These are phyloP conservation scores for Asbolus verrucosus DNA, from an alignment of 1,140 invertebrate genomes.

Conservation along the genomic window DNA sequence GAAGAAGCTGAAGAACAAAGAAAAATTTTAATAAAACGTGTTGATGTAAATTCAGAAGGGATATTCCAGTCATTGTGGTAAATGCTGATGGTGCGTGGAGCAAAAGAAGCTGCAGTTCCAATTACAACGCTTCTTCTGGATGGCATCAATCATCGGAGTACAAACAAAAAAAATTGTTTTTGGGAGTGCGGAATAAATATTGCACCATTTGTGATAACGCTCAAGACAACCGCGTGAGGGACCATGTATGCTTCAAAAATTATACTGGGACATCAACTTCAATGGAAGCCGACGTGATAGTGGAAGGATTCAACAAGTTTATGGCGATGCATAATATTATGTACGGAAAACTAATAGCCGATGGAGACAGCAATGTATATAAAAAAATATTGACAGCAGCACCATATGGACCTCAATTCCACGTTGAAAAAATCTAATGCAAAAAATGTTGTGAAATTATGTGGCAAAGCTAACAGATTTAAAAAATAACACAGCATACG, in stretches of 20 bases:
- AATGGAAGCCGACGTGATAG: conserved; percentile 14
- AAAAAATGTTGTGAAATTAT: conserved; percentile 51
- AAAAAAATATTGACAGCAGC: conserved; percentile 45
- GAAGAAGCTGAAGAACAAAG: too few species aligned
- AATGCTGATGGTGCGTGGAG: neutral
- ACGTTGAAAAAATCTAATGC: conserved; percentile 59
- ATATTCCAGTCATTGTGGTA: neutral
- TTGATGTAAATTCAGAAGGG: too few species aligned
- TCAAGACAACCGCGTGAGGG: too few species aligned
- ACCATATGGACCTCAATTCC: conserved; percentile 53
- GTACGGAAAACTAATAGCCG: conserved; percentile 39
- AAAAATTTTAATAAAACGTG: too few species aligned
- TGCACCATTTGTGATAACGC: conserved; percentile 12
- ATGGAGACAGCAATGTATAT: conserved; percentile 63
- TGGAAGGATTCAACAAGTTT: conserved; percentile 11
- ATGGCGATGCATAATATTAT: neutral
- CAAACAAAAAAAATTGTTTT: conserved; percentile 11
- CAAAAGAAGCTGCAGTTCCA: neutral
- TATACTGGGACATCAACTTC: neutral
- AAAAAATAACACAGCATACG: conserved; percentile 4
- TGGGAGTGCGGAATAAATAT: conserved; percentile 10
- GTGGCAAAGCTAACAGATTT: conserved; percentile 39
- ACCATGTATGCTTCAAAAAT: conserved; percentile 23
- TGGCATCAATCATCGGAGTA: neutral
- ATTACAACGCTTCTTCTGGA: conserved; percentile 4